Evolutionary conservation across 2,888 invertebrate genomes (phyloP).

Genomic region (Tethea ocularis): DNA sequence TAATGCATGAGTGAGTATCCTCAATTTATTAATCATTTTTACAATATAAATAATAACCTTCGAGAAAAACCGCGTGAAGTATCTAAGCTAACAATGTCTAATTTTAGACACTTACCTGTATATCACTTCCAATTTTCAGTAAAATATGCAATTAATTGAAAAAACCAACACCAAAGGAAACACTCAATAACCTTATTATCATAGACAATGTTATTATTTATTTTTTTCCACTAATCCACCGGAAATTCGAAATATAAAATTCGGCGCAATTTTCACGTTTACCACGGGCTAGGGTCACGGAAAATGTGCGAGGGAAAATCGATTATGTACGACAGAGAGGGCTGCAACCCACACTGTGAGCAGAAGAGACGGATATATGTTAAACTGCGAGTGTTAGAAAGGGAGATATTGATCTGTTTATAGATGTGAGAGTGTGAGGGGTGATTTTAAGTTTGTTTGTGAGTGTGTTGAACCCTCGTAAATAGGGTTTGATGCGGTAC

Average conservation of each 20-base stretch:
- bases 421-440: slow-evolving; percentile 4
- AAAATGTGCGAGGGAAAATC: slow-evolving; percentile 42
- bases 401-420: slow-evolving; percentile 2
- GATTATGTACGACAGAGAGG: slow-evolving; percentile 25
- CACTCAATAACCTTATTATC: neutral
- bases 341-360: slow-evolving; percentile 4
- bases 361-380: neutral
- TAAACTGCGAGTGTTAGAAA: neutral
- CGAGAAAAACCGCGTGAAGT: neutral
- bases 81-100: neutral
- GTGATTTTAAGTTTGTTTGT: slow-evolving; percentile 10
- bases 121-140: neutral
- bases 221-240: slow-evolving; percentile 2
- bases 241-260: slow-evolving; percentile 2
- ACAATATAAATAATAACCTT: too few relatives aligned
- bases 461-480: slow-evolving; percentile 30
- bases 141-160: neutral
- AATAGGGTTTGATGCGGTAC: slow-evolving; percentile 37
- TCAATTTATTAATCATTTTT: too few relatives aligned
- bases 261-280: slow-evolving; percentile 8
- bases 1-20: too few relatives aligned
- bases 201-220: neutral
- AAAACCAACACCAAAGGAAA: neutral
- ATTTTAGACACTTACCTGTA: slow-evolving; percentile 1
- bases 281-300: slow-evolving; percentile 20